A percentile compares a stretch with the other conserved stretches of the same genome.
phyloP scores from a whole-genome alignment of 2,797 vertebrate genomes.

The Spatula versicolor region DNA sequence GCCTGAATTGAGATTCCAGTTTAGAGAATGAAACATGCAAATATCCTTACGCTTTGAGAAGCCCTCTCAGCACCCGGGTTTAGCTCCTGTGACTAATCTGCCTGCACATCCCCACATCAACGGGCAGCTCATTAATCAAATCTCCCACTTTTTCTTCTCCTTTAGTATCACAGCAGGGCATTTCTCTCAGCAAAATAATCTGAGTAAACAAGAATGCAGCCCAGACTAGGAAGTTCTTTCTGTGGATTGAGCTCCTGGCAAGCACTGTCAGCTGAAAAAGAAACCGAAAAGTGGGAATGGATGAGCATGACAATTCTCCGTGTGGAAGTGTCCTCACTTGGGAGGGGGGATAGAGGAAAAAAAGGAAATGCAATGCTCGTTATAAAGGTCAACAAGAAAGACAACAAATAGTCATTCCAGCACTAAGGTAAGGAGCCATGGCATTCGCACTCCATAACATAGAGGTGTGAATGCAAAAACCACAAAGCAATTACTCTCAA shows the following conservation, averaged over 20 bases:
- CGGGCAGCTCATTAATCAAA: constrained; percentile 34
- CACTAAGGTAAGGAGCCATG: neutral
- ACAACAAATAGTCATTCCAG: neutral
- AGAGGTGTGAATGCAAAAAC: neutral
- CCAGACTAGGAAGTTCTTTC: constrained; percentile 1
- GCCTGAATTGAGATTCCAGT: neutral
- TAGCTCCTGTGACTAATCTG: constrained; percentile 4
- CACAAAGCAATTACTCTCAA: neutral
- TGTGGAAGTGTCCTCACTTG: neutral
- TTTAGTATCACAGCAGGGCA: constrained; percentile 23
- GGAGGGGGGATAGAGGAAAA: neutral
- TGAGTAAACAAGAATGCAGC: neutral
- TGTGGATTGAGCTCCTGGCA: neutral
- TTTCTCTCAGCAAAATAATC: constrained; percentile 18
- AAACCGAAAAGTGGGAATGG: neutral
- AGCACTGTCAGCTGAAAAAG: neutral
- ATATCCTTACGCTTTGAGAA: neutral
- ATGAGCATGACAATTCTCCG: rapidly evolving
- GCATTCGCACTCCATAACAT: neutral
- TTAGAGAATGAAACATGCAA: neutral
- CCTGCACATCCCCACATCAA: neutral
- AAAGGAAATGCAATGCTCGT: neutral
- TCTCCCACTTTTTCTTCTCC: neutral
- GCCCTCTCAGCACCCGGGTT: neutral
- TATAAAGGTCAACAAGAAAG: neutral